phyloP scores from a whole-genome alignment of 1,140 invertebrate species.

The Nasonia longicornis region DNA sequence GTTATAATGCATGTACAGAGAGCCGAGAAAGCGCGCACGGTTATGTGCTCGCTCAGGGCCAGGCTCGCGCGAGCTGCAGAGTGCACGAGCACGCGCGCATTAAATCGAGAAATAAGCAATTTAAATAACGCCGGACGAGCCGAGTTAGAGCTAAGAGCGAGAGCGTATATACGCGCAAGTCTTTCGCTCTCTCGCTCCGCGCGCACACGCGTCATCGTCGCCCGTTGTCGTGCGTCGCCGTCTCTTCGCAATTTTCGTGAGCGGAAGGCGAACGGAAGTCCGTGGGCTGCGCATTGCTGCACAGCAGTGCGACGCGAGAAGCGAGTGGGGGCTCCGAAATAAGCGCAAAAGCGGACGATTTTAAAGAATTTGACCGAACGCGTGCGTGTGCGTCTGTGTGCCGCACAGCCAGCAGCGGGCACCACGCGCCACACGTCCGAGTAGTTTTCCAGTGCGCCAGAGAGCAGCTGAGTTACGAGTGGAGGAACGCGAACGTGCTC shows the following conservation, averaged over 20 bases:
- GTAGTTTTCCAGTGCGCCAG: conserved; percentile 37
- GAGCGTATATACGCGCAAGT: too few relatives aligned
- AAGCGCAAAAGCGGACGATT: not conserved
- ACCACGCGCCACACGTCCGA: conserved; percentile 16
- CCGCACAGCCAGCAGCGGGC: not conserved
- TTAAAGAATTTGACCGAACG: not conserved
- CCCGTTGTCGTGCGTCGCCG: not conserved
- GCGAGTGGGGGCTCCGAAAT: not conserved
- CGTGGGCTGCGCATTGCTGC: not conserved
- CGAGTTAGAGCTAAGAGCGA: not conserved
- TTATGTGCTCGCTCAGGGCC: not conserved
- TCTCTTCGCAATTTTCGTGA: not conserved
- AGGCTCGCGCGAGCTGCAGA: not conserved
- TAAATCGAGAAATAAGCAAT: conserved; percentile 1
- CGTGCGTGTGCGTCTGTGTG: not conserved
- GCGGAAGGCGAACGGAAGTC: not conserved
- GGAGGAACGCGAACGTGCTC: not conserved
- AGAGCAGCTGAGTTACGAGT: conserved; percentile 17
- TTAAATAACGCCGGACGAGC: not conserved
- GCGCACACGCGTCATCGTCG: not conserved
- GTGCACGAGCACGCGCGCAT: not conserved
- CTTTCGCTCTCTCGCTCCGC: too few relatives aligned
- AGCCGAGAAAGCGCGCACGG: not conserved
- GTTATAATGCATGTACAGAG: not conserved
- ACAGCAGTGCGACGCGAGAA: not conserved